phyloP scores from a whole-genome alignment of 92 coral and sea anemone genomes.

The Phenganax subtilis region DNA sequence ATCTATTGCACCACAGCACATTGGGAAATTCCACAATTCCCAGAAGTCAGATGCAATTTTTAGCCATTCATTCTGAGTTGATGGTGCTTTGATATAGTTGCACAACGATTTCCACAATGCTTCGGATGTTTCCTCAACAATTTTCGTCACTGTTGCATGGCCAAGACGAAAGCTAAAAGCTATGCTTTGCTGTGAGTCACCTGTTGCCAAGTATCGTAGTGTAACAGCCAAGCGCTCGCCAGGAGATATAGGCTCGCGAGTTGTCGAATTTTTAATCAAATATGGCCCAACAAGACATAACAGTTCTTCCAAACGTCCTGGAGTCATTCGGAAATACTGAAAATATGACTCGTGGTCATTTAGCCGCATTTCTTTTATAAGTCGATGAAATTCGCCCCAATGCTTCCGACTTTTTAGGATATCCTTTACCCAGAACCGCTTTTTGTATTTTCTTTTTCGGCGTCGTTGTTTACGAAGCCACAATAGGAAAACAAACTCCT shows the following conservation, averaged over 20 bases:
- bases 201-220: conserved; percentile 16
- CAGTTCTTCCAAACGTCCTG: conserved; percentile 11
- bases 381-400: not conserved
- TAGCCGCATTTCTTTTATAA: conserved; percentile 11
- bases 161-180: conserved; percentile 27
- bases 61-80: conserved; percentile 52
- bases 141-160: conserved; percentile 45
- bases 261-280: not conserved
- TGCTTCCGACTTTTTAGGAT: not conserved
- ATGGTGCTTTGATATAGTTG: conserved; percentile 55
- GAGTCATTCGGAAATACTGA: conserved; percentile 29
- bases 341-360: conserved; percentile 36
- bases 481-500: not conserved
- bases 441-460: not conserved
- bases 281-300: conserved; percentile 9
- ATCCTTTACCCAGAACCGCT: not conserved
- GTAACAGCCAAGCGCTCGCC: conserved; percentile 28
- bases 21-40: conserved; percentile 64
- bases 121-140: conserved; percentile 53
- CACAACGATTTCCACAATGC: conserved; percentile 59
- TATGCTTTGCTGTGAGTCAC: conserved; percentile 16
- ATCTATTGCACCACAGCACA: conserved; percentile 65
- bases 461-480: not conserved
- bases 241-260: conserved; percentile 17
- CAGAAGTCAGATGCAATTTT: conserved; percentile 53